A percentile compares a stretch with the other conserved stretches of the same genome.
Conservation (phyloP, 1,140 invertebrate genomes). For the Andricus grossulariae region DNA sequence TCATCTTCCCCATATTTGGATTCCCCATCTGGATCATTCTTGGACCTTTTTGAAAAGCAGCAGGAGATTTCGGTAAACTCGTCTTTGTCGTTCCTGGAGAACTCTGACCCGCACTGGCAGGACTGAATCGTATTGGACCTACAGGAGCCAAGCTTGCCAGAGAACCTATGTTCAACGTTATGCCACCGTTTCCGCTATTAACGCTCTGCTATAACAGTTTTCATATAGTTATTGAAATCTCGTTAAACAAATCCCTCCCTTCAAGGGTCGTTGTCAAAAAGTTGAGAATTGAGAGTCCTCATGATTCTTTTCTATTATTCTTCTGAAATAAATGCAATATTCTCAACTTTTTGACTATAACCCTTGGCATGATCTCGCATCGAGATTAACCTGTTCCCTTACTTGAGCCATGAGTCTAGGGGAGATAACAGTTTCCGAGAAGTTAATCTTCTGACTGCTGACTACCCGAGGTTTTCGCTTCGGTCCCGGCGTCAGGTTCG, state of each 20-base stretch:
- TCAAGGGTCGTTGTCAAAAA: not conserved
- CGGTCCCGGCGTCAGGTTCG: constrained; percentile 54
- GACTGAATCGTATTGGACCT: constrained; percentile 70
- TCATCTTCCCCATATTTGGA: constrained; percentile 11
- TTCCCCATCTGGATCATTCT: constrained; percentile 39
- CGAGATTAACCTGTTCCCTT: constrained; percentile 39
- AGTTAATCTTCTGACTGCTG: constrained; percentile 56
- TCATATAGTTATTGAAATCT: constrained; percentile 12
- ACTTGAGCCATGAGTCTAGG: constrained; percentile 61
- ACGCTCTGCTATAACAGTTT: constrained; percentile 47
- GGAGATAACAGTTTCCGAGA: constrained; percentile 58
- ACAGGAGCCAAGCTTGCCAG: constrained; percentile 72
- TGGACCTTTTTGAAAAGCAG: constrained; percentile 34
- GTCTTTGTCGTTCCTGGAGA: constrained; percentile 33
- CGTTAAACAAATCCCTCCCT: constrained; percentile 8
- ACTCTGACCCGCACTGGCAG: constrained; percentile 37
- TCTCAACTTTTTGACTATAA: not conserved
- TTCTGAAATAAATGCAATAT: not conserved
- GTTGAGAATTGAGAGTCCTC: not conserved
- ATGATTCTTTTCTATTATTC: not conserved
- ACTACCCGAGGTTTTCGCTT: constrained; percentile 70
- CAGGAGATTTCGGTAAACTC: not conserved
- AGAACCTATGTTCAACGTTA: constrained; percentile 75
- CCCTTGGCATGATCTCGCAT: not conserved
- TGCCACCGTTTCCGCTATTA: constrained; percentile 64